Conservation (phyloP, 1,140 invertebrate genomes). For the Aphelinus atriplicis region DNA sequence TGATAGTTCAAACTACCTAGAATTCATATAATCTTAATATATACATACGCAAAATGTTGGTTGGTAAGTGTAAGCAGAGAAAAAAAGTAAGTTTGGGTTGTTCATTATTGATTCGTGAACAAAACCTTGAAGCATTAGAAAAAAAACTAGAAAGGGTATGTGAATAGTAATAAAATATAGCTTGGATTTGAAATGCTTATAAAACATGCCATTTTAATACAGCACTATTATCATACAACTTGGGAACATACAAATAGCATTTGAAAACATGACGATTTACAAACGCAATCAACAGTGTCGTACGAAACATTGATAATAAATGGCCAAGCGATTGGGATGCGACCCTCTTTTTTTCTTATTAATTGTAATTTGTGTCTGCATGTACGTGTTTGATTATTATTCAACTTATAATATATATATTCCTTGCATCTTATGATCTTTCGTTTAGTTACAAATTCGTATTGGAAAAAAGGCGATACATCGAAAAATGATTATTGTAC, state of each 20-base stretch:
- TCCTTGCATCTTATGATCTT: conserved; percentile 13
- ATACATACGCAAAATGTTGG: too few relatives aligned
- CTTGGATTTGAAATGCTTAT: conserved; percentile 54
- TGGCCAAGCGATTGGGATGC: conserved; percentile 27
- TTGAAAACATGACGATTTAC: conserved; percentile 55
- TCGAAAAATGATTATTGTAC: conserved; percentile 30
- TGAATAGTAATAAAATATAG: background rate
- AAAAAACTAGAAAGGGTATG: background rate
- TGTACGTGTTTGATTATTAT: conserved; percentile 37
- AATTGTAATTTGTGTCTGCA: conserved; percentile 33
- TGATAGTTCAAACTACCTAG: too few relatives aligned
- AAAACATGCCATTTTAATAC: conserved; percentile 62
- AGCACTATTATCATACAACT: conserved; percentile 61
- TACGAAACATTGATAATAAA: conserved; percentile 43
- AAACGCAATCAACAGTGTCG: conserved; percentile 51
- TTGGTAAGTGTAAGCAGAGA: too few relatives aligned
- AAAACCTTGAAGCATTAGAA: too few relatives aligned
- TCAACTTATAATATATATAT: conserved; percentile 7
- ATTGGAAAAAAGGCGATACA: conserved; percentile 12
- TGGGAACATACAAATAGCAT: conserved; percentile 57
- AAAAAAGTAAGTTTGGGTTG: too few relatives aligned
- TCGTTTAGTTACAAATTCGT: conserved; percentile 4
- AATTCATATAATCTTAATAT: too few relatives aligned
- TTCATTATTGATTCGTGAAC: too few relatives aligned
- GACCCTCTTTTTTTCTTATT: conserved; percentile 29